These are phyloP conservation scores for Tragelaphus strepsiceros DNA, from an alignment of 2,113 vertebrate species.

Conservation along the genomic window DNA sequence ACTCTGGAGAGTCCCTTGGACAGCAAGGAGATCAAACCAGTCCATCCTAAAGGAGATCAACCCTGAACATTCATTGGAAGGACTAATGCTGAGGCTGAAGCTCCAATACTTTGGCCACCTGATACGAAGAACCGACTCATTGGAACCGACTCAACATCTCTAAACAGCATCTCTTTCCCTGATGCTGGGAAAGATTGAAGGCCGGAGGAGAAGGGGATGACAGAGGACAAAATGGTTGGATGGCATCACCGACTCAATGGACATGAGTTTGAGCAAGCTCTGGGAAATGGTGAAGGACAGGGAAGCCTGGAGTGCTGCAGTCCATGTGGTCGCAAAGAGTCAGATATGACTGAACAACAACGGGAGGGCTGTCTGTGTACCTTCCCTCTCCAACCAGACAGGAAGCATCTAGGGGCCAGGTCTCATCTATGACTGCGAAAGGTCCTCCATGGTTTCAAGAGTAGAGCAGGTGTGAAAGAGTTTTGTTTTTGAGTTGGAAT, in stretches of 20 bases:
- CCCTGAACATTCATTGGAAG: not conserved
- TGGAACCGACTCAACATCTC: too few species aligned
- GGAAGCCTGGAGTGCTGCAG: not conserved
- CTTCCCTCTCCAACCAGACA: not conserved
- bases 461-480: not conserved
- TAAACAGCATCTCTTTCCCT: too few species aligned
- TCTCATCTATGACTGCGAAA: not conserved
- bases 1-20: not conserved
- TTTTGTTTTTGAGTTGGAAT: not conserved
- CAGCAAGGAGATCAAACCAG: not conserved
- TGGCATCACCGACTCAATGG: not conserved
- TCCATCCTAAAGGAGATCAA: not conserved
- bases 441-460: not conserved
- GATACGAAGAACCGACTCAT: fast-evolving
- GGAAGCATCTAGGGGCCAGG: not conserved
- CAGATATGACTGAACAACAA: fast-evolving
- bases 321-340: fast-evolving
- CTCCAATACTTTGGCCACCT: not conserved
- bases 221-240: not conserved
- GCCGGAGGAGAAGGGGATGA: not conserved
- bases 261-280: not conserved
- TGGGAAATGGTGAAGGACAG: not conserved
- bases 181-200: not conserved
- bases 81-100: not conserved
- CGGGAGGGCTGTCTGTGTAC: not conserved